phyloP scores from a whole-genome alignment of 2,113 vertebrate genomes.

The Anoura caudifer region DNA sequence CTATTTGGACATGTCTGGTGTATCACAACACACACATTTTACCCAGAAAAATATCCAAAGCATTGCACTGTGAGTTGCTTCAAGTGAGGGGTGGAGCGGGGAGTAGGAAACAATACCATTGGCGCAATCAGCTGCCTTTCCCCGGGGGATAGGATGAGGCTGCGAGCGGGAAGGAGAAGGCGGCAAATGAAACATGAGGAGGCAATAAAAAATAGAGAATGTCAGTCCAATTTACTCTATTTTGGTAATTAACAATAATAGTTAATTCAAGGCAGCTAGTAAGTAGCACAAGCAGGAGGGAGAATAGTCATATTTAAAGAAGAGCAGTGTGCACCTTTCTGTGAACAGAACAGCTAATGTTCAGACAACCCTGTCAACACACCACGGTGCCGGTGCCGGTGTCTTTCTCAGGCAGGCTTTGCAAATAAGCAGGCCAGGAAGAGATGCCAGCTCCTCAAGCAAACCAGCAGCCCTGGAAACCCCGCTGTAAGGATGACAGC shows the following conservation, averaged over 20 bases:
- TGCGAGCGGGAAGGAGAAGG: slow-evolving; percentile 18
- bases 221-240: not conserved
- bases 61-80: not conserved
- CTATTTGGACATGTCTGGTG: not conserved
- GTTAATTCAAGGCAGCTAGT: not conserved
- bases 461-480: not conserved
- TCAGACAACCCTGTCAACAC: not conserved
- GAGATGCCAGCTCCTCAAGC: not conserved
- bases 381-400: not conserved
- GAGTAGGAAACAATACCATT: not conserved
- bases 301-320: not conserved
- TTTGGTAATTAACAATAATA: slow-evolving; percentile 37
- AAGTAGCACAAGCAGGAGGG: not conserved
- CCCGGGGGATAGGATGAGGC: not conserved
- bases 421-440: not conserved
- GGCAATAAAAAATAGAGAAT: slow-evolving; percentile 20
- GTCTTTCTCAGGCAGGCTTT: not conserved
- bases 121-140: not conserved
- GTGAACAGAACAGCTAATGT: not conserved
- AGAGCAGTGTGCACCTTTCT: not conserved
- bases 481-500: not conserved
- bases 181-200: slow-evolving; percentile 7
- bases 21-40: not conserved
- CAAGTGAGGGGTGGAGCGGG: not conserved
- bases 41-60: not conserved